Evolutionary conservation across 2,797 vertebrate species (phyloP), one percentile per base, ranked within the genome.

Genomic region (Sebastes melanostomus): DNA sequence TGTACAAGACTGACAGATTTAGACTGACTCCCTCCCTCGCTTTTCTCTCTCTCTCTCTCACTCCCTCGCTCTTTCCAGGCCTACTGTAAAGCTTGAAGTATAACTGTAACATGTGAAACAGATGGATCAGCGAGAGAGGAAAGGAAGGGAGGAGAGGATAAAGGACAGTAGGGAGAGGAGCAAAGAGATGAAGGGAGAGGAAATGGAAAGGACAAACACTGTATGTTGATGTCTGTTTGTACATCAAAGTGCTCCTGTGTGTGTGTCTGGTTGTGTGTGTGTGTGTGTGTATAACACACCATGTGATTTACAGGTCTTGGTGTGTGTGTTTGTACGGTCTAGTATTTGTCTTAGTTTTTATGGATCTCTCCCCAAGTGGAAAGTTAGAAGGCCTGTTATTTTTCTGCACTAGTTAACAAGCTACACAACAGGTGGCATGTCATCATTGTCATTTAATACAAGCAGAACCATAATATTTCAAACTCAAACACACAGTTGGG

Each of bases 1-100:
- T 80, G 86, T 92, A 93, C 92, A 94, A 92, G 88, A 86, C 85
- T 77, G 82, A 89, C 90, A 93, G 91, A 89, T 94, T 94, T 89
- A 85, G 86, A 81, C 85, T 71, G 86, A 84, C 87, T 88, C 83
- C 72, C 83, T 76, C 82, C 82, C 70, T 79, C 14, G 5, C 66
- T 75, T 65, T 84, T 75, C 42, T 46, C 46, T 50, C 34, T 52
- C 68, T 36, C 32, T 55, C 66, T 62, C 66, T 62, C 73, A 56
- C 76, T 67, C 80, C 42, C 73, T 71, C 20, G 20, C 61, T 77
- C 58, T 55, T 77, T 86, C 61, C 63, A 32, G 75, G 69, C 81
- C 72, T 76, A 74, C 89, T 85, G 75, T 80, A 86, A 89, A 86
- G 82, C 84, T 54, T 86, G 50, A 70, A 85, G 80, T 85, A 78